These are phyloP conservation scores for Bos taurus DNA, from an alignment of 2,113 vertebrate species.

Conservation along the genomic window DNA sequence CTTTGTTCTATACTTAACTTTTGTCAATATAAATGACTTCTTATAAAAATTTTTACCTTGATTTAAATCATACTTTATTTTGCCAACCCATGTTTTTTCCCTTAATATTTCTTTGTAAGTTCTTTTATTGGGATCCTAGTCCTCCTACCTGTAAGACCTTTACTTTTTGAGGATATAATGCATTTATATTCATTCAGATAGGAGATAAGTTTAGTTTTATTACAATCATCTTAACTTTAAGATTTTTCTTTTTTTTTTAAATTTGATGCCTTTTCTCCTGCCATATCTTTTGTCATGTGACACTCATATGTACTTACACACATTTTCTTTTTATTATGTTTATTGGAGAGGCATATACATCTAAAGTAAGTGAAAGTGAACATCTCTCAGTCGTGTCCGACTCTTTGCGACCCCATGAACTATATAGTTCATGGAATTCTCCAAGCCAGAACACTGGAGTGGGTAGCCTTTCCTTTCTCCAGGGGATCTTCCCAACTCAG, in stretches of 20 bases:
- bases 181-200: neutral
- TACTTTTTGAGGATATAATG: neutral
- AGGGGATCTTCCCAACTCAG: neutral
- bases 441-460: neutral
- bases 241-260: neutral
- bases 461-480: neutral
- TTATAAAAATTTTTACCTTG: neutral
- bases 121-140: neutral
- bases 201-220: neutral
- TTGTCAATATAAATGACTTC: neutral
- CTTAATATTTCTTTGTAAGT: neutral
- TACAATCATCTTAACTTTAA: neutral
- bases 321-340: neutral
- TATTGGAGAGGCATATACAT: neutral
- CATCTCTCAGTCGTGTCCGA: rapidly evolving
- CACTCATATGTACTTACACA: neutral
- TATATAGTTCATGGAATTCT: neutral
- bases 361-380: neutral
- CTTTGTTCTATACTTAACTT: neutral
- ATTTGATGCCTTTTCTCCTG: neutral
- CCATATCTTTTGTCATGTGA: neutral
- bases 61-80: constrained; percentile 22
- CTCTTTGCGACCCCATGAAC: neutral
- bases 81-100: neutral
- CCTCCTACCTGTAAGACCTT: neutral